Evolutionary conservation across 2,797 vertebrate species (phyloP), one percentile per base, ranked within the genome.

Genomic region (Pterois miles): DNA sequence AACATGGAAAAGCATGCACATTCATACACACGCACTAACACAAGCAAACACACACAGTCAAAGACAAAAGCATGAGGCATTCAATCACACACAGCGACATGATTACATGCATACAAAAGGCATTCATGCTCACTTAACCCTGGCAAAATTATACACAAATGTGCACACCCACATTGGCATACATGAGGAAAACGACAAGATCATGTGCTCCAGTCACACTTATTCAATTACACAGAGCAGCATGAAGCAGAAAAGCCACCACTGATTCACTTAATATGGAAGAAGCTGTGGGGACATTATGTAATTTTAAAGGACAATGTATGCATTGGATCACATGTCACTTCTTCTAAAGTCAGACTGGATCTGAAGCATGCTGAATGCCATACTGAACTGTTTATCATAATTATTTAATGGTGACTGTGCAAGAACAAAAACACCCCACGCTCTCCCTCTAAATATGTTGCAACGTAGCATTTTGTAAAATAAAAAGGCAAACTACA

Each of bases 131-230:
- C 22, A 0, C 23, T 60, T 46, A 52, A 70, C 71, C 14, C 48
- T n/a, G 23, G n/a, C 33, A 73, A 86, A n/a, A 81, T 87, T 57
- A 36, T 56, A 71, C 64, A 50, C 13, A 1, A 58, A 67, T 71
- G 18, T 50, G 25, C 38, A 64, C n/a, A 68, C 38, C 1, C 66
- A 70, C 59, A 65, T 23, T 79, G 18, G 62, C 40, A 58, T 22
- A 57, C 34, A 67, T 7, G 59, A 56, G 65, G 33, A 65, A 58
- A 56, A 59, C 25, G 57, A 56, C 65, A 12, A 34, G n/a, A 73
- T 91, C 91, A 93, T 89, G 89, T 86, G 90, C 60, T 87, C 56
- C 74, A 73, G 62, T 89, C 82, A 86, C 58, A 81, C 69, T 79
- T 65, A 83, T 74, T 87, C 62, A 85, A 90, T 91, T 91, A 89